phyloP scores from a whole-genome alignment of 2,113 vertebrate species.

The Heteronetta atricapilla region DNA sequence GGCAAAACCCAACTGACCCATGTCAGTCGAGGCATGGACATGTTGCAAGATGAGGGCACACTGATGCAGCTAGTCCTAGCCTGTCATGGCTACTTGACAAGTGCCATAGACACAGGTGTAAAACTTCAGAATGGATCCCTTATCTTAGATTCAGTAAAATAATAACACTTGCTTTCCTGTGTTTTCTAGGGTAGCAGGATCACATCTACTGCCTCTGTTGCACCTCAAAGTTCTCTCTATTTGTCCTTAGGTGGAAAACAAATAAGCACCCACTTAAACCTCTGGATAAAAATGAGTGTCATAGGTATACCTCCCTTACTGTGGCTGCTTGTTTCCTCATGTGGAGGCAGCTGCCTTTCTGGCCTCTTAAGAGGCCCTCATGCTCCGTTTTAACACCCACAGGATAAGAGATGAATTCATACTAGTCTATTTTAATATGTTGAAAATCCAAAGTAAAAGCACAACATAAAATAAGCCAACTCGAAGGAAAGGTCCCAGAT shows the following conservation, averaged over 20 bases:
- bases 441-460: constrained; percentile 10
- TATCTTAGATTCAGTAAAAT: neutral
- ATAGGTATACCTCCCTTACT: neutral
- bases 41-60: neutral
- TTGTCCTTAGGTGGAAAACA: neutral
- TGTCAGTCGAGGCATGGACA: neutral
- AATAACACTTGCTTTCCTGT: neutral
- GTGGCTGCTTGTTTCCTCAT: neutral
- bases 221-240: neutral
- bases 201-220: neutral
- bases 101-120: neutral
- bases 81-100: too few relatives aligned
- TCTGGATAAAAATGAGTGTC: neutral
- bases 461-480: neutral
- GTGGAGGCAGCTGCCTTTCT: neutral
- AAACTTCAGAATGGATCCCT: neutral
- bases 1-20: neutral
- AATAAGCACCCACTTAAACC: neutral
- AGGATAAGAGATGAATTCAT: neutral
- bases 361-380: neutral
- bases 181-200: neutral
- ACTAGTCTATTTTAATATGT: neutral
- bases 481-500: neutral
- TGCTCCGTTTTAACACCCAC: neutral
- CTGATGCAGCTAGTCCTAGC: neutral